Evolutionary conservation across 2,113 vertebrate species (phyloP).

Genomic region (Jaculus jaculus): DNA sequence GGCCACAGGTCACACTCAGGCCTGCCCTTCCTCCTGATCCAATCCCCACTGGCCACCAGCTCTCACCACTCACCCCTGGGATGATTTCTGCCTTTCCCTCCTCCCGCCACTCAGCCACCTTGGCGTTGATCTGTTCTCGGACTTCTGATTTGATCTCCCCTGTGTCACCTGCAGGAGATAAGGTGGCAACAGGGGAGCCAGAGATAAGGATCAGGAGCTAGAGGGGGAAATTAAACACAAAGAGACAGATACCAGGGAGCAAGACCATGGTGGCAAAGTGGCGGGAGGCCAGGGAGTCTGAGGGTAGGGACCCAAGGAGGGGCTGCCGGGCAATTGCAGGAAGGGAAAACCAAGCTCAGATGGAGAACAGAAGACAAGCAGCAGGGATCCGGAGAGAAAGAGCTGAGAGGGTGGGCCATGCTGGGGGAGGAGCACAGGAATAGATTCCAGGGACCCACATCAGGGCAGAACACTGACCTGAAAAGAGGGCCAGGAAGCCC

Average conservation of each 20-base stretch:
- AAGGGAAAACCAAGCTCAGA: not conserved
- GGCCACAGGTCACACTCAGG: accelerated
- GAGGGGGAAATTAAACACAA: accelerated
- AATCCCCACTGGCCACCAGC: accelerated
- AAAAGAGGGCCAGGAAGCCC: constrained; percentile 96
- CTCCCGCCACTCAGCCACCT: constrained; percentile 96
- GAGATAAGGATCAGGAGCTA: accelerated
- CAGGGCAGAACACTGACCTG: constrained; percentile 79
- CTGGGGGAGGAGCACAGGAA: not conserved
- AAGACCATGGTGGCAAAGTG: accelerated
- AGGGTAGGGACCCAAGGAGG: not conserved
- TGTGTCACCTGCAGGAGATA: constrained; percentile 87
- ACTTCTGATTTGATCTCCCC: constrained; percentile 96
- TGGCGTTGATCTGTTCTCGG: constrained; percentile 95
- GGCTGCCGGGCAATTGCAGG: not conserved
- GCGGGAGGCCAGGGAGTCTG: not conserved
- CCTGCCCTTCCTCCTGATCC: accelerated
- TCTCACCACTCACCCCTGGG: constrained; percentile 88
- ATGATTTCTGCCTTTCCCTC: constrained; percentile 96
- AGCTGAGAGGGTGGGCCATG: no score
- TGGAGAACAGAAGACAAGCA: no score
- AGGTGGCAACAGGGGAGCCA: not conserved
- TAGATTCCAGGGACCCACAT: no score
- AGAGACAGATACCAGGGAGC: accelerated
- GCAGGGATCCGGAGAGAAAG: no score